A percentile compares a stretch with the other conserved stretches of the same genome.
Evolutionary conservation across 2,113 vertebrate species (phyloP).

Genomic region (Columba janthina): DNA sequence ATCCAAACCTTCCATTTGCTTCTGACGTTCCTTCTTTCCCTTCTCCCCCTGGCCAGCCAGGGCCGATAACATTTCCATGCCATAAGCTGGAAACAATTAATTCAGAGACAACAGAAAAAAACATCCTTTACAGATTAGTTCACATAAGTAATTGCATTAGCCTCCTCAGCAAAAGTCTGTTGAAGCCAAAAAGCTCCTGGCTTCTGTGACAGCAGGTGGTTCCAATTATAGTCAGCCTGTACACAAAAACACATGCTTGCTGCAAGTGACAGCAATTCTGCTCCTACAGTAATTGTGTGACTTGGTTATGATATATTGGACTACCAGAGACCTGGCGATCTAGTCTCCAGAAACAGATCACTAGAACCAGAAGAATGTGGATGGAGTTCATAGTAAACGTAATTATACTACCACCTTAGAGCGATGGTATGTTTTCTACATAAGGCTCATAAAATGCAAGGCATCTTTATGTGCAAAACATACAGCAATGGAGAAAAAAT

Average conservation of each 20-base stretch:
- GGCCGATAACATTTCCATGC: not conserved
- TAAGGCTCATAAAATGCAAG: not conserved
- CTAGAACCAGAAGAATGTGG: not conserved
- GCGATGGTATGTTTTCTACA: not conserved
- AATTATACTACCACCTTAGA: not conserved
- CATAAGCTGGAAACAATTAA: slow-evolving; percentile 53
- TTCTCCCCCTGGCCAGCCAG: not conserved
- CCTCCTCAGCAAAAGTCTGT: not conserved
- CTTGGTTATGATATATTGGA: not conserved
- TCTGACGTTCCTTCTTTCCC: not conserved
- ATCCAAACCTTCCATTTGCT: not conserved
- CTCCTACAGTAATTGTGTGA: not conserved
- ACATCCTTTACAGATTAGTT: slow-evolving; percentile 54
- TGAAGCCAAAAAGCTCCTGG: slow-evolving; percentile 44
- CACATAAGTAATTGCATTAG: slow-evolving; percentile 10
- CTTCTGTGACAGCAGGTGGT: slow-evolving; percentile 9
- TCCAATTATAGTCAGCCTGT: not conserved
- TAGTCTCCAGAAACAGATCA: not conserved
- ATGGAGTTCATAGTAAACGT: not conserved
- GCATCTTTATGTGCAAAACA: not conserved
- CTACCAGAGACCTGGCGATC: not conserved
- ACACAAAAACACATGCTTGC: not conserved
- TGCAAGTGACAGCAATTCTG: not conserved
- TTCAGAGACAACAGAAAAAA: slow-evolving; percentile 52
- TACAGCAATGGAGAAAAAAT: not conserved